A percentile compares a stretch with the other conserved stretches of the same genome.
phyloP scores from a whole-genome alignment of 2,113 vertebrate genomes.

The Archilochus colubris region DNA sequence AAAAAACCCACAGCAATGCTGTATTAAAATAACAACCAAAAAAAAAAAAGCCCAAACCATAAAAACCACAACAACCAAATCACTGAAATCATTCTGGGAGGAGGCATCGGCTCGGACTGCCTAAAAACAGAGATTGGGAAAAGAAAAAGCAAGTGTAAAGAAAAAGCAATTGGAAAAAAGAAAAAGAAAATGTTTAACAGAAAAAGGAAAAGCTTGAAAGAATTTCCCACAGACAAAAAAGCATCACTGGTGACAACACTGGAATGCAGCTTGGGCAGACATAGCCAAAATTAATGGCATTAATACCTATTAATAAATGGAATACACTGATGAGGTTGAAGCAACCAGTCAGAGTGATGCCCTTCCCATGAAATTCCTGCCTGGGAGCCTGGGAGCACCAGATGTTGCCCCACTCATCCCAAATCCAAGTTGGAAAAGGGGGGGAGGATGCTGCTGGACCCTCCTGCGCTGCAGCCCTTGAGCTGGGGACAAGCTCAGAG shows the following conservation, averaged over 20 bases:
- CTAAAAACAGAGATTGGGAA: too few species aligned
- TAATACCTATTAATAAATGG: too few species aligned
- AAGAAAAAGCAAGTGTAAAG: too few species aligned
- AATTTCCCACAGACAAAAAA: background rate
- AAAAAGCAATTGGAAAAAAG: too few species aligned
- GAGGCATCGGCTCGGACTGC: background rate
- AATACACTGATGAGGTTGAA: background rate
- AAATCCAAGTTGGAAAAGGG: background rate
- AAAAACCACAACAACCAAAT: background rate
- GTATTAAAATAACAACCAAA: background rate
- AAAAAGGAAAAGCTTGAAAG: background rate
- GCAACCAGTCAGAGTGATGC: background rate
- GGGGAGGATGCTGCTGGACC: background rate
- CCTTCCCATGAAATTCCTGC: fast-evolving
- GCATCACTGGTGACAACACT: background rate
- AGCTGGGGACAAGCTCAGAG: background rate
- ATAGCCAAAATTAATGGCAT: background rate
- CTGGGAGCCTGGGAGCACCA: background rate
- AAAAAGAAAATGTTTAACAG: too few species aligned
- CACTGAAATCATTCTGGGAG: background rate
- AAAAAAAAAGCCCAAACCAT: too few species aligned
- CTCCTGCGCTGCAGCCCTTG: too few species aligned
- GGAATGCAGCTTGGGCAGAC: background rate
- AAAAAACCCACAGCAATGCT: background rate
- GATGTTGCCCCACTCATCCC: background rate